Evolutionary conservation across 2,888 invertebrate genomes (phyloP), one percentile per base, ranked within the genome.

Genomic region (Calliopum simillimum): DNA sequence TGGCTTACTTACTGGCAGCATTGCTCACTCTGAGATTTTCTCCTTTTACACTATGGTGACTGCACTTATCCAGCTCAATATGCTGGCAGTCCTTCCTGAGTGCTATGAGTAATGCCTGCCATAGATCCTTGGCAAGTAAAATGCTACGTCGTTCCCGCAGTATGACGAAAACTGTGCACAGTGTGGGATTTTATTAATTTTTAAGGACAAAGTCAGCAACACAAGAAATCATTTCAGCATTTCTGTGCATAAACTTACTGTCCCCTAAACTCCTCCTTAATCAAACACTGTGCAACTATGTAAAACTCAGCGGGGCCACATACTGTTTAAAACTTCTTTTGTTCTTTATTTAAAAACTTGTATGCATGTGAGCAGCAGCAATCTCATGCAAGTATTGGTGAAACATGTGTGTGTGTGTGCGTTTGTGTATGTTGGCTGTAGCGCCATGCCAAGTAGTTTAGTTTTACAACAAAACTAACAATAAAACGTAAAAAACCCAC

Each of bases 121-220:
- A 56, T 56, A 25, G 47, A 66, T 66, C 46, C 56, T 66, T 66
- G 66, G 66, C 58, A 56, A 58, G 66, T 16, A 44, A 47, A 25
- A 46, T 4, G 21, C 14, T 19, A 12, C 59, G 43, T 8, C 13
- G 56, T 49, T 56, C 16, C 58, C 44, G 56, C 43, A 44, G 25
- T n/a, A 51, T n/a, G 43, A 14, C 14, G 33, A 33, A 2, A 33
- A 33, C 8, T 5, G 8, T 8, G 2, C 5, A 33, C 4, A 8
- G 5, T 33, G 33, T 33, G 5, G 33, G 33, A 33, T 33, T 33
- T 33, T 33, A 33, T 33, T 33, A 33, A 33, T 33, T 33, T 33
- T 6, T 33, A 8, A 33, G 33, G 33, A 33, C 33, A 8, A 3
- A 33, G 3, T n/a, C n/a, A n/a, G n/a, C n/a, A n/a, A n/a, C n/a